Conservation (phyloP, 1,140 invertebrate genomes). For the Onthophagus taurus region DNA sequence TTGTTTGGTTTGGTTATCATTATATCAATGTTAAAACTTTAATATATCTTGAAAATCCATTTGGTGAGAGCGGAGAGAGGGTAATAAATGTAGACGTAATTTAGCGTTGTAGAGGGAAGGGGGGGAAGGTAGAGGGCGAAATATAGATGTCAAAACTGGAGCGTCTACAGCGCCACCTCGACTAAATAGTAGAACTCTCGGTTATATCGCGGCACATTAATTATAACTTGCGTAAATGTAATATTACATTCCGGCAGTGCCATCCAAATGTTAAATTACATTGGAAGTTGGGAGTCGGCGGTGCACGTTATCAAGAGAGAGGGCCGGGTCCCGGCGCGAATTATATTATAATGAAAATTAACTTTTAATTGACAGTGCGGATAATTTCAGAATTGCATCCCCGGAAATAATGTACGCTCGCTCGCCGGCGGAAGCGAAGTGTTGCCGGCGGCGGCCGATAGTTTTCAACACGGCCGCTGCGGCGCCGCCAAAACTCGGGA, state of each 20-base stretch:
- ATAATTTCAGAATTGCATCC: slow-evolving; percentile 21
- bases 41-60: no score
- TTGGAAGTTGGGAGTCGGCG: slow-evolving; percentile 22
- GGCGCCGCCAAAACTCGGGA: slow-evolving; percentile 18
- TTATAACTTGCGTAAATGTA: slow-evolving; percentile 29
- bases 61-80: no score
- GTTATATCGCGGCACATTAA: slow-evolving; percentile 19
- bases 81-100: background rate
- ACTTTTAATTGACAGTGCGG: slow-evolving; percentile 28
- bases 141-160: slow-evolving; percentile 1
- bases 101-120: no score
- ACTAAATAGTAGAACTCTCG: slow-evolving; percentile 2
- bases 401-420: slow-evolving; percentile 16
- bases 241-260: slow-evolving; percentile 27
- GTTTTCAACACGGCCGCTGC: slow-evolving; percentile 17
- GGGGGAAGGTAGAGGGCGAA: background rate
- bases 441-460: slow-evolving; percentile 17
- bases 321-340: slow-evolving; percentile 17
- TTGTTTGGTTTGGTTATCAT: no score
- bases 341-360: slow-evolving; percentile 30
- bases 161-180: background rate
- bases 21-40: no score
- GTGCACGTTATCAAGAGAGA: slow-evolving; percentile 19
- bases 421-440: background rate
- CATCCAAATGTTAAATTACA: slow-evolving; percentile 32